phyloP scores from a whole-genome alignment of 2,797 vertebrate genomes.

The Adelosebastes latens region DNA sequence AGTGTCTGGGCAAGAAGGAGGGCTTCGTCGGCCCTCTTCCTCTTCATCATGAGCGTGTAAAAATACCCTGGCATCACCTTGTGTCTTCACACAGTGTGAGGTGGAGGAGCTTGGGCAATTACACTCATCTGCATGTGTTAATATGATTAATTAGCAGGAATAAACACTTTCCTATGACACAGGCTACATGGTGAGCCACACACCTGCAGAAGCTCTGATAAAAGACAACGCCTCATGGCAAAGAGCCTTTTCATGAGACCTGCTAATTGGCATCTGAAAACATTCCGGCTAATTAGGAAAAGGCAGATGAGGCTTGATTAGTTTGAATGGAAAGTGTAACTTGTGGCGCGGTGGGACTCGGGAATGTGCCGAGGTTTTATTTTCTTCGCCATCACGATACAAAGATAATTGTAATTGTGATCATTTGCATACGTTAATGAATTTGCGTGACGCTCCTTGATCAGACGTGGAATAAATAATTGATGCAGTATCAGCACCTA shows the following conservation, averaged over 20 bases:
- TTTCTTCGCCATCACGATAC: conserved; percentile 81
- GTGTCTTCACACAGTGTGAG: conserved; percentile 78
- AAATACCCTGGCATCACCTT: conserved; percentile 72
- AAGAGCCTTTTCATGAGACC: conserved; percentile 83
- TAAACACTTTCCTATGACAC: conserved; percentile 87
- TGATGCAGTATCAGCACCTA: conserved; percentile 82
- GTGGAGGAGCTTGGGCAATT: conserved; percentile 82
- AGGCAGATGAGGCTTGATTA: conserved; percentile 88
- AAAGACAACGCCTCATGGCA: conserved; percentile 84
- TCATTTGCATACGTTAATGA: conserved; percentile 88
- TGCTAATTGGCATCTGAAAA: conserved; percentile 89
- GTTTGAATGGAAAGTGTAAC: conserved; percentile 85
- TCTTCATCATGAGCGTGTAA: conserved; percentile 59
- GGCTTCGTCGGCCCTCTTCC: conserved; percentile 21
- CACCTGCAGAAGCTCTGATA: conserved; percentile 85
- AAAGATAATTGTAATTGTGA: conserved; percentile 87
- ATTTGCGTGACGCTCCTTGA: conserved; percentile 82
- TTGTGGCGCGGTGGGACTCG: conserved; percentile 77
- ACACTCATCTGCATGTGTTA: conserved; percentile 89
- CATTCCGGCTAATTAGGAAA: conserved; percentile 84
- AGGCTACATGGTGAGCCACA: conserved; percentile 80
- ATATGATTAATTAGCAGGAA: conserved; percentile 88
- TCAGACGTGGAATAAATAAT: conserved; percentile 85
- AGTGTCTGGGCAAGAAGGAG: conserved; percentile 25
- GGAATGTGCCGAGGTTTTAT: conserved; percentile 82